These are phyloP conservation scores for Caenorhabditis briggsae DNA, from an alignment of 1,140 invertebrate species.

Conservation along the genomic window DNA sequence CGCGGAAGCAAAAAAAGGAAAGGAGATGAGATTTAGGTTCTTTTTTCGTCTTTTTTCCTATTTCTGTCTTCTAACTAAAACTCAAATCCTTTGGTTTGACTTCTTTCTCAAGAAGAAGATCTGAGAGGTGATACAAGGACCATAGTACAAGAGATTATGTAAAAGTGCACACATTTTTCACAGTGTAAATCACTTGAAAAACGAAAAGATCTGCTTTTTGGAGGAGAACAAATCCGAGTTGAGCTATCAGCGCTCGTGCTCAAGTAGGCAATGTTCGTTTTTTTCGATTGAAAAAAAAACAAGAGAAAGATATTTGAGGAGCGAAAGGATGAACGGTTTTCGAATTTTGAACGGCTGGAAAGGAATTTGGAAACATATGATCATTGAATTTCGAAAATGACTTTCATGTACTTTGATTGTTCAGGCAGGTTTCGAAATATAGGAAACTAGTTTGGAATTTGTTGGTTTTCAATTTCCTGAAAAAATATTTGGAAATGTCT, in stretches of 20 bases:
- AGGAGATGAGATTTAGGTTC: constrained; percentile 14
- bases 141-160: not conserved
- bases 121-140: too few species aligned
- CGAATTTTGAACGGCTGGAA: too few species aligned
- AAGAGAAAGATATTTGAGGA: not conserved
- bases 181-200: constrained; percentile 39
- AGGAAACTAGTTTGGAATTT: too few species aligned
- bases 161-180: constrained; percentile 45
- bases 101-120: too few species aligned
- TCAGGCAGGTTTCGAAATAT: too few species aligned
- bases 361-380: too few species aligned
- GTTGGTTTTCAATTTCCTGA: too few species aligned
- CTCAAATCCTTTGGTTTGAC: not conserved
- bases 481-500: too few species aligned
- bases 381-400: too few species aligned
- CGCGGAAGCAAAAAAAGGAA: not conserved
- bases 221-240: not conserved
- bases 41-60: not conserved
- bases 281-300: not conserved
- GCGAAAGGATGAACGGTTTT: not conserved
- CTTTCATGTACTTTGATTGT: too few species aligned
- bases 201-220: not conserved
- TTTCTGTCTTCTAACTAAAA: not conserved
- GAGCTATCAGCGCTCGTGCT: constrained; percentile 33
- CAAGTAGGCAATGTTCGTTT: constrained; percentile 51